Conservation (phyloP, 2,888 invertebrate genomes). For the Lasioglossum lativentre region DNA sequence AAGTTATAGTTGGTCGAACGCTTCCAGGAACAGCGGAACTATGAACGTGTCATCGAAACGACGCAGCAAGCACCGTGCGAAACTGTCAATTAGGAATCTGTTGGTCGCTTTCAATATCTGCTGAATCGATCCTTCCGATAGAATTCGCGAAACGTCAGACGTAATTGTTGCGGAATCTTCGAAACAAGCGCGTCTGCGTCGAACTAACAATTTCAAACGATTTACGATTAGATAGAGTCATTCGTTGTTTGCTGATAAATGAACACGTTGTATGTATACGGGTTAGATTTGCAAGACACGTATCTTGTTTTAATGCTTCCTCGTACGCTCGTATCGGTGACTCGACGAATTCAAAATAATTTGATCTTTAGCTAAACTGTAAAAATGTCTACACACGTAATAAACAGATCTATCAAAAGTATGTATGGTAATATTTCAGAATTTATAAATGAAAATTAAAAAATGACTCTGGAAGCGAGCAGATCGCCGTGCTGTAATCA, state of each 20-base stretch:
- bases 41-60: slow-evolving; percentile 51
- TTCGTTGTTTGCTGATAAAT: not conserved
- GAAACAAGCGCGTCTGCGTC: not conserved
- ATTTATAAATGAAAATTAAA: too few relatives aligned
- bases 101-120: slow-evolving; percentile 72
- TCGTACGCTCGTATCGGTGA: too few relatives aligned
- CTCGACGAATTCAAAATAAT: too few relatives aligned
- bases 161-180: slow-evolving; percentile 64
- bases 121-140: slow-evolving; percentile 79
- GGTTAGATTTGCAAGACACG: too few relatives aligned
- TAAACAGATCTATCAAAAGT: too few relatives aligned
- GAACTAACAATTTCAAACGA: not conserved
- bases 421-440: too few relatives aligned
- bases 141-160: slow-evolving; percentile 74
- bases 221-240: not conserved
- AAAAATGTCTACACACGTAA: too few relatives aligned
- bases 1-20: slow-evolving; percentile 25
- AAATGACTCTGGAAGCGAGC: too few relatives aligned
- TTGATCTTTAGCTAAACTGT: too few relatives aligned
- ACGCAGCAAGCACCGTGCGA: slow-evolving; percentile 52
- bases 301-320: too few relatives aligned
- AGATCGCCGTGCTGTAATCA: too few relatives aligned
- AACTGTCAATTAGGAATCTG: slow-evolving; percentile 79
- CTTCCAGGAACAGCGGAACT: slow-evolving; percentile 46
- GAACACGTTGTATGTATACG: too few relatives aligned